Evolutionary conservation across 2,113 vertebrate species (phyloP).

Genomic region (Neolamprologus tretocephalus): DNA sequence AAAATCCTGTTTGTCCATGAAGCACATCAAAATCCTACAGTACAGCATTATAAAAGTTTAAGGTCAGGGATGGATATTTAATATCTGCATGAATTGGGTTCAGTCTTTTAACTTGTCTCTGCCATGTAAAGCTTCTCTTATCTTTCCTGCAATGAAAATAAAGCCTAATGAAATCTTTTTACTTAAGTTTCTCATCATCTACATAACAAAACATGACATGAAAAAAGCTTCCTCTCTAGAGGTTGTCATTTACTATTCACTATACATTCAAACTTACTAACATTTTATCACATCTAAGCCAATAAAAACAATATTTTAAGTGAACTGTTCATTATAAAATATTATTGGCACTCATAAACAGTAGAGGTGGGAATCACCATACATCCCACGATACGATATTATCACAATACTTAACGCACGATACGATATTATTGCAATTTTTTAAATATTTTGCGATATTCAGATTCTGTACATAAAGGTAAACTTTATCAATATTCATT

Average conservation of each 20-base stretch:
- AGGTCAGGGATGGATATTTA: not conserved
- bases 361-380: not conserved
- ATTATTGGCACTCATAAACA: not conserved
- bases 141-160: not conserved
- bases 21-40: not conserved
- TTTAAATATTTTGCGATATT: accelerated
- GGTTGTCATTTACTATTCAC: slow-evolving; percentile 26
- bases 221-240: not conserved
- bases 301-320: not conserved
- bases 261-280: not conserved
- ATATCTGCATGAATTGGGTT: not conserved
- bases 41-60: not conserved
- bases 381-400: no score
- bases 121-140: not conserved
- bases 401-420: no score
- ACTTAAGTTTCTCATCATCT: not conserved
- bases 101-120: not conserved
- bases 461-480: no score
- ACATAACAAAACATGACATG: not conserved
- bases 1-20: not conserved
- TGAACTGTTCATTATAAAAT: not conserved
- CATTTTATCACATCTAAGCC: not conserved
- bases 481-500: no score
- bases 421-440: no score
- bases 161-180: not conserved